Base-by-base conservation (phyloP, 2,797 vertebrate genomes). In the Pteropus rufus region DNA sequence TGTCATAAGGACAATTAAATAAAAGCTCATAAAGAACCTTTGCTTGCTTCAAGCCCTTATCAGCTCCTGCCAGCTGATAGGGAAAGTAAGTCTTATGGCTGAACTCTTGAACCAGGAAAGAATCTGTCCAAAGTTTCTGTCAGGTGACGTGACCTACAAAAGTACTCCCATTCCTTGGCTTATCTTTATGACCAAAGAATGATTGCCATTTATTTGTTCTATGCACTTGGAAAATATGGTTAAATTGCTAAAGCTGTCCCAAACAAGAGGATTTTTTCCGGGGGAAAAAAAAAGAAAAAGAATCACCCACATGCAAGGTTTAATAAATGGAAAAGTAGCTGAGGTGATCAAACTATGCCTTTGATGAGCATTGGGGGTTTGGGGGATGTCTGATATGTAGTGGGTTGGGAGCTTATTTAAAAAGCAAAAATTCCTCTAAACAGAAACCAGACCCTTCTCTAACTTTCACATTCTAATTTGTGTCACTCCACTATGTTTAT, bases 151-250 rank as follows among this genome's bases (percentile, higher is more conserved):
- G 98, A 98, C 54, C 70, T 90, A 77, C 72, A 85, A 6, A 94
- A 64, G 44, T 62, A 97, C 97, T 97, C 97, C 97, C 93, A 97
- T 98, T 97, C 69, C 93, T 95, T 73, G 95, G 84, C 84, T 98
- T 98, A 98, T 98, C 98, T 98, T 98, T 98, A 97, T 97, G 85
- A 96, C 67, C n/a, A 16, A 73, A 67, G 54, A 91, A 62, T 88
- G 72, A 97, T 62, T 94, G 93, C 91, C 60, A 96, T 26, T 82
- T 97, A 98, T 97, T 97, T 97, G 96, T 85, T 95, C 70, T 93
- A 87, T 86, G 24, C 91, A 26, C 80, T 97, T 94, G 67, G 79
- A 95, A 91, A 93, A 84, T 93, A 31, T 56, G 29, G 41, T 89
- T 95, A 89, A 72, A 90, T 90, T 94, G 58, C 73, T 89, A 31